A percentile compares a stretch with the other conserved stretches of the same genome.
Conservation (phyloP, 2,797 vertebrate species). For the Lateolabrax maculatus region DNA sequence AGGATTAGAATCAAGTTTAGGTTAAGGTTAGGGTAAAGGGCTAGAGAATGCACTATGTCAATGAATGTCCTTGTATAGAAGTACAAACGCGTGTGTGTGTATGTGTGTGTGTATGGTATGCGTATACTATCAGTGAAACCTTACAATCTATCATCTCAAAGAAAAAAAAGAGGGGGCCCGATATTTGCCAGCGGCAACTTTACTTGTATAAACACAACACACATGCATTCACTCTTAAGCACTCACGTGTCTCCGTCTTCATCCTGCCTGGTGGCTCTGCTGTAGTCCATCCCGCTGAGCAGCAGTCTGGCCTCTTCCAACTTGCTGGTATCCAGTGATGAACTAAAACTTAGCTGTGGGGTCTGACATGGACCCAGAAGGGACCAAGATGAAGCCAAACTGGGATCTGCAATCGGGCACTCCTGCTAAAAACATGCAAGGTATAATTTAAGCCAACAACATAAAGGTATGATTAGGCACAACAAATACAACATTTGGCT, state of each 20-base stretch:
- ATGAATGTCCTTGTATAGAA: too few species aligned
- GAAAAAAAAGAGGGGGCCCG: not conserved
- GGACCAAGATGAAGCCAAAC: slow-evolving; percentile 65
- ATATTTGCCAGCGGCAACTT: not conserved
- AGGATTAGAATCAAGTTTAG: too few species aligned
- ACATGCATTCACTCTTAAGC: not conserved
- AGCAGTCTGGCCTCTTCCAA: slow-evolving; percentile 87
- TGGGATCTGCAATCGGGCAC: slow-evolving; percentile 55
- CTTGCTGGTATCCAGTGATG: slow-evolving; percentile 76
- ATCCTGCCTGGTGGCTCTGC: slow-evolving; percentile 87
- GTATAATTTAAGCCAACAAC: not conserved
- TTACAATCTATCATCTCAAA: not conserved
- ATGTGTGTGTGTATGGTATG: not conserved
- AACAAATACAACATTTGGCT: not conserved
- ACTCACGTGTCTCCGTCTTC: slow-evolving; percentile 93
- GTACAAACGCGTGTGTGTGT: not conserved
- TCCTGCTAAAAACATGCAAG: slow-evolving; percentile 47
- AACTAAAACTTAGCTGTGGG: slow-evolving; percentile 56
- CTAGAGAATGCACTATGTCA: too few species aligned
- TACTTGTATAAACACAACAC: not conserved
- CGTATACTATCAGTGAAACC: not conserved
- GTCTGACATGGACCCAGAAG: slow-evolving; percentile 51
- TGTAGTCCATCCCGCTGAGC: slow-evolving; percentile 85
- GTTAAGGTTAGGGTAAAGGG: too few species aligned
- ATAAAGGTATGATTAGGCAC: not conserved